phyloP scores from a whole-genome alignment of 2,113 vertebrate species.

The Copsychus sechellarum region DNA sequence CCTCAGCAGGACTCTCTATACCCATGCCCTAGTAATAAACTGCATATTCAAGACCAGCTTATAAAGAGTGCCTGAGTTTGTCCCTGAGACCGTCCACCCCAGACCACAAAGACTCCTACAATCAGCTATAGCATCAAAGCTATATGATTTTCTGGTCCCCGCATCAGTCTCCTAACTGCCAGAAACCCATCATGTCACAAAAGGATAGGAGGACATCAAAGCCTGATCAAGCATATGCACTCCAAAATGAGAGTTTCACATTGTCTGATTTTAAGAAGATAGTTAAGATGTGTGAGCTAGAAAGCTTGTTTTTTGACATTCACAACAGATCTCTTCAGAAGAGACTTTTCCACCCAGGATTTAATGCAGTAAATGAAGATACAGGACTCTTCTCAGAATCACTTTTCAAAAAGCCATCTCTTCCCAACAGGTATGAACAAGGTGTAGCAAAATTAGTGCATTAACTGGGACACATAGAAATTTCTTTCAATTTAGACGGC shows the following conservation, averaged over 20 bases:
- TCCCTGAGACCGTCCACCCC: too few relatives aligned
- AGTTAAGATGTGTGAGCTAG: neutral
- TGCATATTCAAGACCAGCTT: too few relatives aligned
- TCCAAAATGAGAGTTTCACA: neutral
- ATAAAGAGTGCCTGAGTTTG: too few relatives aligned
- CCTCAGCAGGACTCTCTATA: too few relatives aligned
- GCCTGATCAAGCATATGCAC: neutral
- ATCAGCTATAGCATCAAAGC: too few relatives aligned
- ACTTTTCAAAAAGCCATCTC: neutral
- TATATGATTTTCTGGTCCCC: neutral
- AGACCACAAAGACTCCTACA: too few relatives aligned
- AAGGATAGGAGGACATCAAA: neutral
- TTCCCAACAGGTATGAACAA: neutral
- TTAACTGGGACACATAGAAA: neutral
- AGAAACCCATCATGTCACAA: neutral
- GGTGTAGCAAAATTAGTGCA: fast-evolving
- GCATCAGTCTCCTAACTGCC: neutral
- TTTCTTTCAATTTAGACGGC: neutral
- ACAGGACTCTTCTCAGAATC: neutral
- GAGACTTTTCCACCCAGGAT: neutral
- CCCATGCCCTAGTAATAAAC: too few relatives aligned
- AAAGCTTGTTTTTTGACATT: neutral
- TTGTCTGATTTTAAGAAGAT: neutral
- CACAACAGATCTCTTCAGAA: neutral
- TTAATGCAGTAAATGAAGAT: neutral